Evolutionary conservation across 92 coral and sea anemone genomes (phyloP).

Genomic region (Meandrina meandrites): DNA sequence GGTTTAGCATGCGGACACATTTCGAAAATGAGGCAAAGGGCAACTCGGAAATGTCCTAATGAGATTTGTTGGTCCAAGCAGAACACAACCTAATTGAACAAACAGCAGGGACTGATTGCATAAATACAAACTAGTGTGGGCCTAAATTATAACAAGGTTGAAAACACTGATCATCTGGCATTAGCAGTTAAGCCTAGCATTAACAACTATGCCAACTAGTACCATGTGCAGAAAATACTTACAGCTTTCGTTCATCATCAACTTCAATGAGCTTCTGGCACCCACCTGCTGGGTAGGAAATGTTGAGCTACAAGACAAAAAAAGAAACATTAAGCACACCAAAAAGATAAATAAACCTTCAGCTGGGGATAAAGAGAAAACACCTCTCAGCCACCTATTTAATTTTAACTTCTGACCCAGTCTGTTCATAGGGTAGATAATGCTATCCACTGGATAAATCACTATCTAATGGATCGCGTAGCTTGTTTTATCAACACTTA

Average conservation of each 20-base stretch:
- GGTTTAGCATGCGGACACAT: too few relatives aligned
- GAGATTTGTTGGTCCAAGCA: too few relatives aligned
- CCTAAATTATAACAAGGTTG: neutral
- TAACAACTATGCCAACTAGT: too few relatives aligned
- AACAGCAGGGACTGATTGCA: neutral
- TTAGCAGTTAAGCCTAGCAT: too few relatives aligned
- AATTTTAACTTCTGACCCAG: neutral
- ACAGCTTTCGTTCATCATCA: conserved; percentile 97
- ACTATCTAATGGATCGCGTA: too few relatives aligned
- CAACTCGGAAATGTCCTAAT: too few relatives aligned
- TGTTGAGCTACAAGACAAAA: conserved; percentile 77
- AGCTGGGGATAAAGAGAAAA: neutral
- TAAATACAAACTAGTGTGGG: neutral
- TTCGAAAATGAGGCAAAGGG: too few relatives aligned
- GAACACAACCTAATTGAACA: neutral
- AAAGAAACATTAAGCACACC: neutral
- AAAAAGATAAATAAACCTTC: neutral
- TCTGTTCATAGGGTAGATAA: too few relatives aligned
- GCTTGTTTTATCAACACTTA: too few relatives aligned
- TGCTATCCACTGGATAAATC: too few relatives aligned
- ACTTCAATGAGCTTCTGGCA: conserved; percentile 96
- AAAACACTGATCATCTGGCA: neutral
- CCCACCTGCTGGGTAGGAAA: conserved; percentile 96
- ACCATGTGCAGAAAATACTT: conserved; percentile 31
- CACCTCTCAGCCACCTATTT: neutral